Conservation (phyloP, 2,888 invertebrate species). For the Lycophotia porphyrea region DNA sequence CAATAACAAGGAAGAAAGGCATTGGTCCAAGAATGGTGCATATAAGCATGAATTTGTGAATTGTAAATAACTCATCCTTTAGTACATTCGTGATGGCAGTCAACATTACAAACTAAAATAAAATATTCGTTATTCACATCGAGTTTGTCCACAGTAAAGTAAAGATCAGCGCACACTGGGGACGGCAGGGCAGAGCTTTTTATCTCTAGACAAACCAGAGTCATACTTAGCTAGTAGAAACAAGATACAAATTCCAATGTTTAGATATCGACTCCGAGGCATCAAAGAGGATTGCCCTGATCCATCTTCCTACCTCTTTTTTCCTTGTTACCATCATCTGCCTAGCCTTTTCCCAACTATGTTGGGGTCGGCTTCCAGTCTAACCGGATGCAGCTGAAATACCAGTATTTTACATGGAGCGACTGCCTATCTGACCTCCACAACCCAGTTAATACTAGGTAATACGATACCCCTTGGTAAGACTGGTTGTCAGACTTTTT, state of each 20-base stretch:
- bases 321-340: too few relatives aligned
- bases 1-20: conserved; percentile 47
- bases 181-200: background rate
- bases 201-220: background rate
- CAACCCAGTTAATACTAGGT: too few relatives aligned
- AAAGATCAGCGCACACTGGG: background rate
- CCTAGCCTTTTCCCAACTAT: too few relatives aligned
- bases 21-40: conserved; percentile 51
- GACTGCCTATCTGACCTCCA: too few relatives aligned
- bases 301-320: too few relatives aligned
- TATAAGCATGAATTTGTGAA: conserved; percentile 51
- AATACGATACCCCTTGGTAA: too few relatives aligned
- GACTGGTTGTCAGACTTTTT: too few relatives aligned
- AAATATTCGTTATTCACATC: conserved; percentile 3
- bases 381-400: too few relatives aligned
- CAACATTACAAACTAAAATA: conserved; percentile 29
- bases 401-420: too few relatives aligned
- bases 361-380: too few relatives aligned
- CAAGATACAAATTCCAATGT: background rate
- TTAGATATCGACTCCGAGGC: background rate
- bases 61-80: conserved; percentile 4
- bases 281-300: background rate
- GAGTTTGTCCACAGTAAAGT: conserved; percentile 6
- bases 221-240: background rate
- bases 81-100: background rate